phyloP scores from a whole-genome alignment of 2,888 invertebrate genomes.

The Hypolimnas misippus region DNA sequence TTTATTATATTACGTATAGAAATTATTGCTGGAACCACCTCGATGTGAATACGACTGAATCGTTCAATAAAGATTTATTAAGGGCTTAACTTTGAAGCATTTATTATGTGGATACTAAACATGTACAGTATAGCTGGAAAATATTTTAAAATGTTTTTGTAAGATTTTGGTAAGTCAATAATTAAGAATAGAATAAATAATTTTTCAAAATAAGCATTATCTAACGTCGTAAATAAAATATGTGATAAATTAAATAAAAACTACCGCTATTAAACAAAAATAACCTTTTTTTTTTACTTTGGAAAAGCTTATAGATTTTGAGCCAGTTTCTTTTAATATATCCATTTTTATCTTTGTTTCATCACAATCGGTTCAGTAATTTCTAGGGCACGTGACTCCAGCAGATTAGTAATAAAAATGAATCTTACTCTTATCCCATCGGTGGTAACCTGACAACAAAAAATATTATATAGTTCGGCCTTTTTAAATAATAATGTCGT shows the following conservation, averaged over 20 bases:
- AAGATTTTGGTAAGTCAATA: too few relatives aligned
- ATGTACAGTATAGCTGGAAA: too few relatives aligned
- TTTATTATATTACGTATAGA: slow-evolving; percentile 76
- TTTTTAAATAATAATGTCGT: slow-evolving; percentile 5
- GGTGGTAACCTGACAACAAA: slow-evolving; percentile 45
- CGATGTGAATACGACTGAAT: slow-evolving; percentile 20
- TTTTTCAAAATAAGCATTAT: too few relatives aligned
- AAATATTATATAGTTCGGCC: slow-evolving; percentile 35
- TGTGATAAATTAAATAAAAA: too few relatives aligned
- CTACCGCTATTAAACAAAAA: too few relatives aligned
- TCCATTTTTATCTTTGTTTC: neutral
- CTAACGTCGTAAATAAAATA: too few relatives aligned
- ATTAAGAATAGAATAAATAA: too few relatives aligned
- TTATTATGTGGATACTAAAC: too few relatives aligned
- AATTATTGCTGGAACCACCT: slow-evolving; percentile 42
- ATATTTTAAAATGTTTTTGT: too few relatives aligned
- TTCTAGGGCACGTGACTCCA: slow-evolving; percentile 5
- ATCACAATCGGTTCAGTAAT: slow-evolving; percentile 26
- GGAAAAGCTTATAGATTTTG: neutral
- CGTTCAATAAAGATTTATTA: slow-evolving; percentile 4
- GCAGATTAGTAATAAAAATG: slow-evolving; percentile 31
- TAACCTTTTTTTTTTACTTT: neutral
- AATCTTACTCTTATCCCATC: slow-evolving; percentile 44
- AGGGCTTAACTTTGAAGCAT: too few relatives aligned
- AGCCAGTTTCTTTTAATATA: neutral